These are phyloP conservation scores for Pygocentrus nattereri DNA, from an alignment of 2,797 vertebrate genomes.

Conservation along the genomic window DNA sequence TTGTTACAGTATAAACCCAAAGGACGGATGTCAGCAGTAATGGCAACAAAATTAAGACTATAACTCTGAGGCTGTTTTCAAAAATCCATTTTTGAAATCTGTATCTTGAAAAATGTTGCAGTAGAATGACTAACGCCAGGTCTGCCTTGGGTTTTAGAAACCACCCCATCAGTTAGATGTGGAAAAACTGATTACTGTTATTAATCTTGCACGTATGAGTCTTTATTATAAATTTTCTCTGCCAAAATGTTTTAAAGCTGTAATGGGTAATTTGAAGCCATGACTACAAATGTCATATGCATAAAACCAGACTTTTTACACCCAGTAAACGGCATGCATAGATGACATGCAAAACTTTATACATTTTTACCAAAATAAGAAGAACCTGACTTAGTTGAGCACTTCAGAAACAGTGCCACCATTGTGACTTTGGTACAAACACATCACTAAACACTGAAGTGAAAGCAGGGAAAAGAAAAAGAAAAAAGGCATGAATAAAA, in stretches of 20 bases:
- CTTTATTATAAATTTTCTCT: conserved; percentile 11
- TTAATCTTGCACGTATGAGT: not conserved
- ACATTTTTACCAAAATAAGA: conserved; percentile 16
- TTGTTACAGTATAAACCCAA: conserved; percentile 30
- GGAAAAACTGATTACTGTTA: not conserved
- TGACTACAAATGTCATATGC: conserved; percentile 19
- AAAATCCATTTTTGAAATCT: not conserved
- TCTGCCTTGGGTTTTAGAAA: not conserved
- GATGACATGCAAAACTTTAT: conserved; percentile 53
- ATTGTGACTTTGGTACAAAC: conserved; percentile 59
- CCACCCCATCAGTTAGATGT: not conserved
- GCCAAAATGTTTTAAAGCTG: conserved; percentile 48
- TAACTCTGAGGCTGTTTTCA: not conserved
- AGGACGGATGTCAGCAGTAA: conserved; percentile 13
- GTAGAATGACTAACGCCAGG: not conserved
- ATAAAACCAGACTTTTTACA: conserved; percentile 34
- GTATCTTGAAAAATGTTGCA: not conserved
- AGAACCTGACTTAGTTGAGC: not conserved
- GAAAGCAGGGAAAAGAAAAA: not conserved
- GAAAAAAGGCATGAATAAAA: not conserved
- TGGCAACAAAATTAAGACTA: not conserved
- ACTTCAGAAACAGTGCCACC: conserved; percentile 30
- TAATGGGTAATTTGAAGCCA: conserved; percentile 43
- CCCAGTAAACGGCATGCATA: conserved; percentile 48
- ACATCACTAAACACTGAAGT: conserved; percentile 46